These are phyloP conservation scores for Alethe castanea DNA, from an alignment of 2,113 vertebrate genomes.

Conservation along the genomic window DNA sequence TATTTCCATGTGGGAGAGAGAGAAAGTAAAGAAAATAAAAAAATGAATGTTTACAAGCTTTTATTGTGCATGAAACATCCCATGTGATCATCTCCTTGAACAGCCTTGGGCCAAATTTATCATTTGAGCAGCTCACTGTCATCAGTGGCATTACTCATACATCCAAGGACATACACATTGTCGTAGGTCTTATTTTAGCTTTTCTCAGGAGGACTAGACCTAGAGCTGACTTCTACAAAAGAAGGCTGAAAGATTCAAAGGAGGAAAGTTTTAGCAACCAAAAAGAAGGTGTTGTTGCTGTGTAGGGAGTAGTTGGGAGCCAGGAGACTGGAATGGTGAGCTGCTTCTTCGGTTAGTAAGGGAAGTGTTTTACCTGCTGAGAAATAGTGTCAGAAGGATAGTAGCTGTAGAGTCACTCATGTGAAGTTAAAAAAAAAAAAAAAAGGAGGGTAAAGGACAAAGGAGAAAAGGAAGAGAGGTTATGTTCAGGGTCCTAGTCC, in stretches of 20 bases:
- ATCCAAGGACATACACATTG: background rate
- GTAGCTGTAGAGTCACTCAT: background rate
- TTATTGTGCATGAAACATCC: background rate
- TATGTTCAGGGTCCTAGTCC: background rate
- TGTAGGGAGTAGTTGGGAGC: background rate
- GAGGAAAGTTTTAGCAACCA: background rate
- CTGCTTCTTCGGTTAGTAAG: background rate
- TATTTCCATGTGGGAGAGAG: background rate
- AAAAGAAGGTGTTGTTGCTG: background rate
- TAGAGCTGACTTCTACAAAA: background rate
- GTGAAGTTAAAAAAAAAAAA: background rate
- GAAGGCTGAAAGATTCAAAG: background rate
- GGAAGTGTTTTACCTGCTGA: background rate
- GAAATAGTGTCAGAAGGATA: background rate
- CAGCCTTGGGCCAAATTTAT: constrained; percentile 45
- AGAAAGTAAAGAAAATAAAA: background rate
- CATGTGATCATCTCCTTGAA: constrained; percentile 10
- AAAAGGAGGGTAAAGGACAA: background rate
- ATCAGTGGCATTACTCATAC: background rate
- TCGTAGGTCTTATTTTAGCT: constrained; percentile 2
- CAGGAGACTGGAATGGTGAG: background rate
- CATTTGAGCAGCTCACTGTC: constrained; percentile 13
- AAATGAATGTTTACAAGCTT: constrained; percentile 45
- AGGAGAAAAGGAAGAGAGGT: background rate
- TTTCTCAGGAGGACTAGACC: constrained; percentile 17